Evolutionary conservation across 2,888 invertebrate genomes (phyloP).

Genomic region (Pantelozetes paolii): DNA sequence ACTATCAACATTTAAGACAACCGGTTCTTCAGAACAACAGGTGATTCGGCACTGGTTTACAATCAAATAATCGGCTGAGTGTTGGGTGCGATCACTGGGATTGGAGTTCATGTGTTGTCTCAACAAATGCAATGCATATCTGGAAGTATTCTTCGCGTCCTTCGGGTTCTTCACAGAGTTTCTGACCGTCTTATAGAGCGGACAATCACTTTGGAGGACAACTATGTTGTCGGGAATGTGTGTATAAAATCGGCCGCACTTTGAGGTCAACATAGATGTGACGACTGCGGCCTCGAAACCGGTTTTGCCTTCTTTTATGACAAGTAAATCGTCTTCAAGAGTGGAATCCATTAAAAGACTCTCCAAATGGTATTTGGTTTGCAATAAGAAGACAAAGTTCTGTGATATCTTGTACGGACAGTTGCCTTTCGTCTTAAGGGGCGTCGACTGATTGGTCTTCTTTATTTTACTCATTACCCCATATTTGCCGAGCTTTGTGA

Average conservation of each 20-base stretch:
- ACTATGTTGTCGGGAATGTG: conserved; percentile 40
- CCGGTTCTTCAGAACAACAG: conserved; percentile 22
- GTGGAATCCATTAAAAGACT: background rate
- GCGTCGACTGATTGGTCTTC: conserved; percentile 51
- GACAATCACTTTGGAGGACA: background rate
- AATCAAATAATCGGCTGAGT: conserved; percentile 45
- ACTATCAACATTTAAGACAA: background rate
- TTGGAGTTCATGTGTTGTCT: conserved; percentile 40
- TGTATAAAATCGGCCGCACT: conserved; percentile 10
- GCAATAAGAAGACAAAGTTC: conserved; percentile 32
- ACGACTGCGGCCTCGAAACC: conserved; percentile 24
- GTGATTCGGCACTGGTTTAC: conserved; percentile 44
- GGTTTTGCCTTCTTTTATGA: conserved; percentile 20
- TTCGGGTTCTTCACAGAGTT: background rate
- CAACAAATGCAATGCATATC: conserved; percentile 44
- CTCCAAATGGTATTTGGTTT: conserved; percentile 38
- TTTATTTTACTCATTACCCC: conserved; percentile 59
- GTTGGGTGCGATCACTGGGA: conserved; percentile 24
- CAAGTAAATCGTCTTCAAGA: background rate
- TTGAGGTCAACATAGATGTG: conserved; percentile 11
- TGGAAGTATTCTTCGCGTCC: conserved; percentile 42
- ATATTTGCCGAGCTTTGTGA: conserved; percentile 60
- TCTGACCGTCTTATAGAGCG: background rate
- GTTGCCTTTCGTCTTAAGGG: conserved; percentile 13
- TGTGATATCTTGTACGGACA: conserved; percentile 40